Evolutionary conservation across 2,888 invertebrate genomes (phyloP), one percentile per base, ranked within the genome.

Genomic region (Tryphoninae sp.): DNA sequence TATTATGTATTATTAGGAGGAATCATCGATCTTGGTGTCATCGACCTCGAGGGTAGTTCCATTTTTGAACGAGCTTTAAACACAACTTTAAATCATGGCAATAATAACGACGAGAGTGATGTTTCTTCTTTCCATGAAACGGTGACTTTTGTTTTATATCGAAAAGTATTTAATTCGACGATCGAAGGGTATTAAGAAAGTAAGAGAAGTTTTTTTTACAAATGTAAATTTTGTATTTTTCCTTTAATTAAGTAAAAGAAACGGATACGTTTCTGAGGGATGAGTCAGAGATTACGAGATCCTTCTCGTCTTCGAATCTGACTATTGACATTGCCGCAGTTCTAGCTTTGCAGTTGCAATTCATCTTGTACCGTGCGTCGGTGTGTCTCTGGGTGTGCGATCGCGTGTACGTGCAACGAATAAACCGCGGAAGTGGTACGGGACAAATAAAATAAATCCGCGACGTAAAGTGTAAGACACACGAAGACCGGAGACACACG

Each of bases 371-470:
- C 59, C 51, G 67, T 22, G 42, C 51, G 53, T 73, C 73, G 73
- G 45, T 55, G 42, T 19, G 42, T 22, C 45, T 58, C 8, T 58
- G 58, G 59, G 45, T 40, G 59, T 53, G 58, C 16, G 19, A 7
- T 55, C 19, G 19, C 55, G 55, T 16, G 16, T 53, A 49, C 42
- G 33, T 49, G 72, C 71, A 71, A 71, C 40, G 69, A 33, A n/a
- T 22, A 61, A 73, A 33, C 33, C 69, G 75, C 59, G 69, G 67
- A 83, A 80, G 42, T 71, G 75, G 55, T 64, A 72, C 75, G 74
- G 67, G 62, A 73, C 19, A 69, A 69, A 69, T 26, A 23, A 55
- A 33, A 6, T 4, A 58, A 40, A 13, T 58, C 16, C 22, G 23
- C 16, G 8, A 7, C 53, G 16, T 26, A n/a, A 69, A 58, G 11